These are phyloP conservation scores for Petrocephalus microphthalmus DNA, from an alignment of 2,113 vertebrate species.

Conservation along the genomic window DNA sequence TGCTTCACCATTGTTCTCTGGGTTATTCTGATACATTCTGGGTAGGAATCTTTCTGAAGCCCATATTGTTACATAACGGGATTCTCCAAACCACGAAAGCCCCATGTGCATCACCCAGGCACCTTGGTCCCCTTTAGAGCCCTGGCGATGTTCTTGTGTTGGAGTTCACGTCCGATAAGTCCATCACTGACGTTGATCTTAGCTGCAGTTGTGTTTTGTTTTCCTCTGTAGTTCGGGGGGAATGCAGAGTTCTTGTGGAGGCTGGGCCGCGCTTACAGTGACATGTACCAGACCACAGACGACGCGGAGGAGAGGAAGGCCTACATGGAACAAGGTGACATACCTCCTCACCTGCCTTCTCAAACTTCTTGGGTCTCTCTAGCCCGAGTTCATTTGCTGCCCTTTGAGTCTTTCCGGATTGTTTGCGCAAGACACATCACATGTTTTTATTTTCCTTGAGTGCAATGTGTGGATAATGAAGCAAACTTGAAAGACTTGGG, in stretches of 20 bases:
- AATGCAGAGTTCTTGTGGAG: slow-evolving; percentile 81
- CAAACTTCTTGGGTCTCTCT: background rate
- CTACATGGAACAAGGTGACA: slow-evolving; percentile 66
- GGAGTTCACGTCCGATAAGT: background rate
- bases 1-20: background rate
- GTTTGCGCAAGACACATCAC: background rate
- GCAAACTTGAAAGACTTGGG: background rate
- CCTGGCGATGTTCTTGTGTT: background rate
- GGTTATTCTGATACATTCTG: background rate
- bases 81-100: background rate
- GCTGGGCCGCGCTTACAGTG: slow-evolving; percentile 80
- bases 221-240: slow-evolving; percentile 60
- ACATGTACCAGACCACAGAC: slow-evolving; percentile 68
- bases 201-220: background rate
- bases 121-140: background rate
- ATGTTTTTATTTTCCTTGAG: slow-evolving; percentile 2
- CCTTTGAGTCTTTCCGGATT: background rate
- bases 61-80: background rate
- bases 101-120: background rate
- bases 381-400: background rate
- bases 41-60: background rate
- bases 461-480: background rate
- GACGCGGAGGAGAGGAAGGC: slow-evolving; percentile 65
- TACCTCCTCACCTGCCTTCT: background rate
- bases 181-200: background rate